Evolutionary conservation across 2,888 invertebrate genomes (phyloP), one percentile per base, ranked within the genome.

Genomic region (Melanophora roralis): DNA sequence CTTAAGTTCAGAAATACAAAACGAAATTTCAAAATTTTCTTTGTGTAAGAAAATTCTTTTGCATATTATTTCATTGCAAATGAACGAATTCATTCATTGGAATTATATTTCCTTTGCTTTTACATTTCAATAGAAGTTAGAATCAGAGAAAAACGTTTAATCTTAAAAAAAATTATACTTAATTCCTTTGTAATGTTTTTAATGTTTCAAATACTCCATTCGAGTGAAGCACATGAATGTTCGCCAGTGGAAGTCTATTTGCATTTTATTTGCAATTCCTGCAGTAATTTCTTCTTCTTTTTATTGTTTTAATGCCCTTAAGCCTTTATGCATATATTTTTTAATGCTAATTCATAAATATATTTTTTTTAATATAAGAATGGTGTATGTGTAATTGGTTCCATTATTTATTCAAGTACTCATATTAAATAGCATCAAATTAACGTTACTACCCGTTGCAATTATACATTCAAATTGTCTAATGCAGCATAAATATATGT

Each of bases 351-450:
- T 19, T 34, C 38, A 73, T 38, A 23, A 11, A 21, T 21, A 12
- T 53, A 1, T 8, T 27, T 47, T 64, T 14, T 49, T 40, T 55
- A 23, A 34, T 51, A 8, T 11, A 60, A 68, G 72, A 76, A 68
- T 80, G 68, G 76, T 76, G 76, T 76, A 80, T 80, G 68, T 76
- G 72, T 80, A 80, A 80, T 80, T 80, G 80, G 72, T 76, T 80
- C 72, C 38, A 80, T 80, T 76, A 76, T 80, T 76, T 72, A 73
- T 76, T 68, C 72, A 80, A 80, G 80, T 73, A 64, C 76, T 80
- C 72, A 64, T 69, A 80, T 80, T 80, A 80, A 80, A 76, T 80
- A 73, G 72, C 76, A 76, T 76, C 80, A 80, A 76, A 80, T 80
- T 80, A 76, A 80, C 80, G 76, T 76, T 51, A 72, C 55, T 72